These are phyloP conservation scores for Xestia c-nigrum DNA, from an alignment of 2,888 invertebrate genomes.

Conservation along the genomic window DNA sequence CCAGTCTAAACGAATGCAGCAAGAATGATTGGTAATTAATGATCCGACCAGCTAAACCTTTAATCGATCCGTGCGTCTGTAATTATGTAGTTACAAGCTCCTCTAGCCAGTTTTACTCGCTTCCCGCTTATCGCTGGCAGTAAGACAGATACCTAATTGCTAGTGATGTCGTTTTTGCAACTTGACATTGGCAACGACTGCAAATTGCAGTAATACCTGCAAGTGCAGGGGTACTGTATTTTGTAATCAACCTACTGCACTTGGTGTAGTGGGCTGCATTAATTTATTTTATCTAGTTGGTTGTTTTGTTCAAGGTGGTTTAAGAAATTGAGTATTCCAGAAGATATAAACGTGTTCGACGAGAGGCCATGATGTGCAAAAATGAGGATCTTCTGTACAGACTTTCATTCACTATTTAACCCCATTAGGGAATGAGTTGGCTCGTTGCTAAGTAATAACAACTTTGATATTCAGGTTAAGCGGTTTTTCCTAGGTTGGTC, in stretches of 20 bases:
- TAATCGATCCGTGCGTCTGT: neutral
- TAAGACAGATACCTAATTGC: neutral
- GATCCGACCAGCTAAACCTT: neutral
- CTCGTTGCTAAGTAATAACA: too few relatives aligned
- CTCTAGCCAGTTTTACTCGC: neutral
- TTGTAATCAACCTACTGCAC: slow-evolving; percentile 48
- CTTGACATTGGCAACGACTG: slow-evolving; percentile 48
- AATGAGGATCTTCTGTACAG: neutral
- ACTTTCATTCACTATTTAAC: neutral
- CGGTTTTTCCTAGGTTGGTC: too few relatives aligned
- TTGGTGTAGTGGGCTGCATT: slow-evolving; percentile 18
- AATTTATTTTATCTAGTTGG: slow-evolving; percentile 2
- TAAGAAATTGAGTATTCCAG: neutral
- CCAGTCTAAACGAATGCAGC: neutral
- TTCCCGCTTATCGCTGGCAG: neutral
- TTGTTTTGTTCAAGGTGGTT: neutral
- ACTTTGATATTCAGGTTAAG: too few relatives aligned
- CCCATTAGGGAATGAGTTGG: neutral
- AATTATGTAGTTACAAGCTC: neutral
- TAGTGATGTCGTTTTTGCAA: slow-evolving; percentile 42
- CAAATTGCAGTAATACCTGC: slow-evolving; percentile 47
- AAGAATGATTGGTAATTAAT: neutral
- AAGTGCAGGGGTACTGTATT: slow-evolving; percentile 24
- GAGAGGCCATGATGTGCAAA: neutral
- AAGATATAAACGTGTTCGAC: neutral